A percentile compares a stretch with the other conserved stretches of the same genome.
Conservation (phyloP, 2,113 vertebrate genomes). For the Grammomys dolichurus region DNA sequence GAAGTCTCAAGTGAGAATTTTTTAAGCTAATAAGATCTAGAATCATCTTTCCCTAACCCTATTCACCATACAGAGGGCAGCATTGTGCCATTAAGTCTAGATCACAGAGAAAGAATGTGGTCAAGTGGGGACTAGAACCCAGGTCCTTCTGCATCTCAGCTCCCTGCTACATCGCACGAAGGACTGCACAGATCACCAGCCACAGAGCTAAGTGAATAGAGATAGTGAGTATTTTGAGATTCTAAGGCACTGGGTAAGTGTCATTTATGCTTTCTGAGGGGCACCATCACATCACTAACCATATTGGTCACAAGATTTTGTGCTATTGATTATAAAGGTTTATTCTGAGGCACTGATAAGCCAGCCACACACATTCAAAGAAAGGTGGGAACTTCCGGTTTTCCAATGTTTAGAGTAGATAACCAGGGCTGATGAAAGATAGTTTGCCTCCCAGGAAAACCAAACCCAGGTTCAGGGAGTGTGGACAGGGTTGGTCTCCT, state of each 20-base stretch:
- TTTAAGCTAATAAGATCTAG: neutral
- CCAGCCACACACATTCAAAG: neutral
- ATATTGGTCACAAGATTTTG: neutral
- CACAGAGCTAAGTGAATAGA: neutral
- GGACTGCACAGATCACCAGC: neutral
- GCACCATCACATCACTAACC: neutral
- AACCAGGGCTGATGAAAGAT: neutral
- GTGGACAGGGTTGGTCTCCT: neutral
- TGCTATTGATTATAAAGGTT: neutral
- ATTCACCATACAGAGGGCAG: neutral
- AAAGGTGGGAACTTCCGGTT: neutral
- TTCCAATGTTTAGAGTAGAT: neutral
- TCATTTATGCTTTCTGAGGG: neutral
- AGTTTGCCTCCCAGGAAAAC: neutral
- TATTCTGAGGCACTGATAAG: constrained; percentile 27
- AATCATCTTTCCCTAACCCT: neutral
- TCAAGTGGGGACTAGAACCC: neutral
- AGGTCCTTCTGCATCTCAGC: neutral
- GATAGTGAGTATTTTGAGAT: neutral
- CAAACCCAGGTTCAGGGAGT: neutral
- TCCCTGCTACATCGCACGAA: neutral
- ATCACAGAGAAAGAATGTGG: neutral
- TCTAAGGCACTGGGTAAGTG: neutral
- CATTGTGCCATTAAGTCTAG: neutral
- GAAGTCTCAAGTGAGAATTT: neutral